Conservation (phyloP, 2,888 invertebrate species). For the Euspilapteryx auroguttella region DNA sequence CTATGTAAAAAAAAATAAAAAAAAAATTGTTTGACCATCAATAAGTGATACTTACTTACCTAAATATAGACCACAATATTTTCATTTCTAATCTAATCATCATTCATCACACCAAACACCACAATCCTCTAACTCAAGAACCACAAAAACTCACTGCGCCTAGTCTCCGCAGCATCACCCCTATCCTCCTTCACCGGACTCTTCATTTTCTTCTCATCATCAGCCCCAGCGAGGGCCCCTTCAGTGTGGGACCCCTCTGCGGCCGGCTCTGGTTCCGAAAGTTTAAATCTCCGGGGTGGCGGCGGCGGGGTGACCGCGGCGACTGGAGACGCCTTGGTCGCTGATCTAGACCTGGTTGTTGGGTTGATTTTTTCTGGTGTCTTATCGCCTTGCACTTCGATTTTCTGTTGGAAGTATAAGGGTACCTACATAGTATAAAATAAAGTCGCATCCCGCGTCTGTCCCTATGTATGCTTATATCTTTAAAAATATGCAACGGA, state of each 20-base stretch:
- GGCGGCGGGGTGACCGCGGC: constrained; percentile 26
- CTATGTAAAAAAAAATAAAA: no score
- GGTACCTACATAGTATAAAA: no score
- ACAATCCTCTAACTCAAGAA: no score
- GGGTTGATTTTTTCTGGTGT: constrained; percentile 38
- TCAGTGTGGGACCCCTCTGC: constrained; percentile 38
- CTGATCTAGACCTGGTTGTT: constrained; percentile 23
- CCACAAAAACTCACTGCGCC: constrained; percentile 28
- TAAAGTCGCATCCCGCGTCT: no score
- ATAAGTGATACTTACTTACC: no score
- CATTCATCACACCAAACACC: no score
- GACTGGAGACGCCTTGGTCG: constrained; percentile 24
- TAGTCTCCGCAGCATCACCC: no score
- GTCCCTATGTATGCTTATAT: no score
- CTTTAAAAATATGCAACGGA: no score
- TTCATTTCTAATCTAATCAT: no score
- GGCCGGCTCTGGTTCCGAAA: constrained; percentile 35
- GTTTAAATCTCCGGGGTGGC: constrained; percentile 33
- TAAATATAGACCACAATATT: no score
- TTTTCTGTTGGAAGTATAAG: constrained; percentile 30
- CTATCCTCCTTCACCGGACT: constrained; percentile 21
- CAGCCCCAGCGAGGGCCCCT: constrained; percentile 22
- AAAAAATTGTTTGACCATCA: no score
- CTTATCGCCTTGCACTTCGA: constrained; percentile 43
- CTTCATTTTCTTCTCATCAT: constrained; percentile 23